Evolutionary conservation across 2,113 vertebrate genomes (phyloP).

Genomic region (Casuarius casuarius): DNA sequence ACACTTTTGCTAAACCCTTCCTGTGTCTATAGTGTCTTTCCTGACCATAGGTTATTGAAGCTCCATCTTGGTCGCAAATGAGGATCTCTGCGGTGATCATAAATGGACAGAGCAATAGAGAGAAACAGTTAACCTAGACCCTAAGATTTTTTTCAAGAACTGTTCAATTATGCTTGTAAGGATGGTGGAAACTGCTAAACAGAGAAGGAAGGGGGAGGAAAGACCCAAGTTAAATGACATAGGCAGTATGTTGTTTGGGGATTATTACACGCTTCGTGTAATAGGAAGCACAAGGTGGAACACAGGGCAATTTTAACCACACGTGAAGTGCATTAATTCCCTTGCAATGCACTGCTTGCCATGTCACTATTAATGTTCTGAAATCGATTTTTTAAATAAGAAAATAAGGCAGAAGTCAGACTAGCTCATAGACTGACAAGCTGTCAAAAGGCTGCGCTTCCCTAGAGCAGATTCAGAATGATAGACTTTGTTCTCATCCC

Average conservation of each 20-base stretch:
- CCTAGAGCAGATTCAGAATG: background rate
- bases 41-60: fast-evolving
- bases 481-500: background rate
- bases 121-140: background rate
- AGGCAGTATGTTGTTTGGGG: background rate
- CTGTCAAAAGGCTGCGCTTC: background rate
- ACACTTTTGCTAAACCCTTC: background rate
- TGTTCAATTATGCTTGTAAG: background rate
- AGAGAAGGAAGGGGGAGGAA: background rate
- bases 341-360: background rate
- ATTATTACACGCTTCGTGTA: background rate
- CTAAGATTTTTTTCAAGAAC: background rate
- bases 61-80: background rate
- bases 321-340: background rate
- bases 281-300: background rate
- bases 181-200: background rate
- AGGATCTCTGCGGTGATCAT: background rate
- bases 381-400: conserved; percentile 23
- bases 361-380: conserved; percentile 11
- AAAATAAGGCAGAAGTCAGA: conserved; percentile 31
- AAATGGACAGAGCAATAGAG: background rate
- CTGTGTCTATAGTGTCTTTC: background rate
- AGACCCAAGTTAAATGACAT: background rate
- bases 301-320: background rate
- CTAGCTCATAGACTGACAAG: background rate